Conservation (phyloP, 64 coral and sea anemone species). For the Anthopleura sola region DNA sequence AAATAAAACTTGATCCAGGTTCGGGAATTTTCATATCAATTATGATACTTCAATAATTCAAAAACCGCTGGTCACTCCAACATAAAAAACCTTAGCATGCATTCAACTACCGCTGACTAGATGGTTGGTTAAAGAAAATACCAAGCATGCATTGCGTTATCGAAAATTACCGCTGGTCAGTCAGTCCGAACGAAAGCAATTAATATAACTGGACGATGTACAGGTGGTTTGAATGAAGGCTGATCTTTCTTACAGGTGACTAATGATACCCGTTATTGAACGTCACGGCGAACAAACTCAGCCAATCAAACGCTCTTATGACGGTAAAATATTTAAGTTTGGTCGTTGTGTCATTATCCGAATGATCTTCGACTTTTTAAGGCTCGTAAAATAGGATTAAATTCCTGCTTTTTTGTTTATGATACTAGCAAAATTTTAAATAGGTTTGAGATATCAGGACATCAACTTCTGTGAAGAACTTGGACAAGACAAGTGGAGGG, state of each 20-base stretch:
- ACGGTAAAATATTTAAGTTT: not conserved
- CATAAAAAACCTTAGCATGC: too few species aligned
- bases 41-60: too few species aligned
- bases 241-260: not conserved
- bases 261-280: not conserved
- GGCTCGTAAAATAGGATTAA: not conserved
- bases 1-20: too few species aligned
- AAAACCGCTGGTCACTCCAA: too few species aligned
- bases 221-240: not conserved
- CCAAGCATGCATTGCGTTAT: not conserved
- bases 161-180: constrained; percentile 3
- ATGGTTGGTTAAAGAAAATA: not conserved
- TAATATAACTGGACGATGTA: too few species aligned
- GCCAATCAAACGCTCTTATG: not conserved
- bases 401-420: not conserved
- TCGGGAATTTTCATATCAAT: too few species aligned
- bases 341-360: not conserved
- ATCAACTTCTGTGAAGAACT: not conserved
- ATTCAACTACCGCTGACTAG: too few species aligned
- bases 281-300: not conserved
- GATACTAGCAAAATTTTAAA: not conserved
- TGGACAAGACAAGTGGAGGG: not conserved
- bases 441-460: not conserved
- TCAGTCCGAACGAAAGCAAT: not conserved
- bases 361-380: not conserved